These are phyloP conservation scores for Scophthalmus maximus DNA, from an alignment of 2,113 vertebrate species.

Conservation along the genomic window DNA sequence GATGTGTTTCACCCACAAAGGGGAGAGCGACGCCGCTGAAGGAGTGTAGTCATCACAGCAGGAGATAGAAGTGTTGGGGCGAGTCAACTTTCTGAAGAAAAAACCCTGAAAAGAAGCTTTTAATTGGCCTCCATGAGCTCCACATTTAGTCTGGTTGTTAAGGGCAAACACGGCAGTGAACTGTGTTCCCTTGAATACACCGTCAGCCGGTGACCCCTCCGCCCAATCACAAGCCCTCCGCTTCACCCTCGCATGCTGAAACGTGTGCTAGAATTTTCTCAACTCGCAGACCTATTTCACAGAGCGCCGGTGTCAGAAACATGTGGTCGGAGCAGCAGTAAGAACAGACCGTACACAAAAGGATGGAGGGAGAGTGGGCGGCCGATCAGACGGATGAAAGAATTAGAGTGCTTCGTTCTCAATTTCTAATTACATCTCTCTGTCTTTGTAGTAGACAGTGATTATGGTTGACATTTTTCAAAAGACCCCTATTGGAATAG, in stretches of 20 bases:
- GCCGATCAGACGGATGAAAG: conserved; percentile 7
- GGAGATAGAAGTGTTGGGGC: conserved; percentile 20
- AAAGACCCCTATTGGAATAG: conserved; percentile 14
- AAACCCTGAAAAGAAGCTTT: conserved; percentile 28
- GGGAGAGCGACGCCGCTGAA: not conserved
- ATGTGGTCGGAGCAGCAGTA: not conserved
- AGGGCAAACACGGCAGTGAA: conserved; percentile 10
- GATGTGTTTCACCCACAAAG: conserved; percentile 4
- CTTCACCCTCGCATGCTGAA: conserved; percentile 22
- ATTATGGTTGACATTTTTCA: conserved; percentile 55
- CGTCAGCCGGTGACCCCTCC: conserved; percentile 4
- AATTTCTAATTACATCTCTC: conserved; percentile 34
- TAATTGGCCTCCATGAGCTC: conserved; percentile 18
- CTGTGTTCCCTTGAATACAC: not conserved
- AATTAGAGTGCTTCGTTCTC: not conserved
- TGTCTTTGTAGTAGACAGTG: conserved; percentile 11
- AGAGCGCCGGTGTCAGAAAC: not conserved
- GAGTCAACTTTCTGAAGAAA: not conserved
- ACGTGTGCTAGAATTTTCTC: not conserved
- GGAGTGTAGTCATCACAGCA: conserved; percentile 34
- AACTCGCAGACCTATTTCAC: conserved; percentile 11
- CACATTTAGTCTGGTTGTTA: conserved; percentile 21
- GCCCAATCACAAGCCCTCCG: not conserved
- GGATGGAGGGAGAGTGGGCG: not conserved
- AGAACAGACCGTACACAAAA: not conserved